Conservation (phyloP, 2,888 invertebrate species). For the Rhagonycha lutea region DNA sequence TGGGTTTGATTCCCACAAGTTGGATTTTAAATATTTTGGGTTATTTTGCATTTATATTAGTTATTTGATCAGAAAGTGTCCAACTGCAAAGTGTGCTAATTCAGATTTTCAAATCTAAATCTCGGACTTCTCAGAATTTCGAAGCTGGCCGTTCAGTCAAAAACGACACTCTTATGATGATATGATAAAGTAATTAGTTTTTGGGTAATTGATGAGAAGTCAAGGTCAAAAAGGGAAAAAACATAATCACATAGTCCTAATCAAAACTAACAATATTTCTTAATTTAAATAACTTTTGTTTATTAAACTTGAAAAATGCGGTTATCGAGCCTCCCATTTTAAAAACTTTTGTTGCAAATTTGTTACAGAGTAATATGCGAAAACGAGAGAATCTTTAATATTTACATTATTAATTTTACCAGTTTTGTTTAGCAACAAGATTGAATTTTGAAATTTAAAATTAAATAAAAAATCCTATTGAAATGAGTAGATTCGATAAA, state of each 20-base stretch:
- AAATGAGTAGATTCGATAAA: neutral
- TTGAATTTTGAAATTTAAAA: neutral
- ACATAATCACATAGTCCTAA: neutral
- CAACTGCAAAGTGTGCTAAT: too few species aligned
- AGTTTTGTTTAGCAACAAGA: neutral
- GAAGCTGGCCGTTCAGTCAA: neutral
- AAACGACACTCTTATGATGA: neutral
- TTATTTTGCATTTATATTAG: too few species aligned
- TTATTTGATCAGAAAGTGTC: too few species aligned
- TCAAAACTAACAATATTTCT: neutral
- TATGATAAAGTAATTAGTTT: neutral
- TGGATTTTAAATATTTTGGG: too few species aligned
- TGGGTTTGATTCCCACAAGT: too few species aligned
- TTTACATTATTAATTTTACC: neutral
- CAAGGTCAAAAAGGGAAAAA: neutral
- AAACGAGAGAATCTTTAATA: neutral
- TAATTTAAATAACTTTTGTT: neutral
- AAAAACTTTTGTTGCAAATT: neutral
- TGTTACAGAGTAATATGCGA: neutral
- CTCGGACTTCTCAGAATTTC: too few species aligned
- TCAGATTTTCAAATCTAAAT: too few species aligned
- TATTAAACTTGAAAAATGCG: neutral
- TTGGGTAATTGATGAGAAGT: neutral
- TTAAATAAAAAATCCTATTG: neutral
- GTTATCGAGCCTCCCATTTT: neutral